These are phyloP conservation scores for Grammomys surdaster DNA, from an alignment of 2,113 vertebrate species.

Conservation along the genomic window DNA sequence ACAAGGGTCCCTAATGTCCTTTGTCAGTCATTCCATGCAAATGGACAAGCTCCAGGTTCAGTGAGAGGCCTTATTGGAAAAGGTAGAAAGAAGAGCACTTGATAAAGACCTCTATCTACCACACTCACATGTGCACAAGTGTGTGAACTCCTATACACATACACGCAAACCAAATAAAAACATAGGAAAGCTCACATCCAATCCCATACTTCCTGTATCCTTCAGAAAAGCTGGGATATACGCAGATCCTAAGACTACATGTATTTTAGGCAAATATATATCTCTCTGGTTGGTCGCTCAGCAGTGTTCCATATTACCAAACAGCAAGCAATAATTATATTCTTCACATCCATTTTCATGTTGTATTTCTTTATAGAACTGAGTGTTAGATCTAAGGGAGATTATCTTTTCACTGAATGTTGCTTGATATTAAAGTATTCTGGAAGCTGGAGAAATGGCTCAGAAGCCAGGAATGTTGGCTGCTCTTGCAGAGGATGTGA, in stretches of 20 bases:
- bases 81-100: too few relatives aligned
- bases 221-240: neutral
- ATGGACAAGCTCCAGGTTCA: neutral
- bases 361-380: neutral
- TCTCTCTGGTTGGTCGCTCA: neutral
- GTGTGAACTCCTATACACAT: neutral
- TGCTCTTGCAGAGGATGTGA: neutral
- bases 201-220: neutral
- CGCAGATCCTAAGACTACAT: accelerated
- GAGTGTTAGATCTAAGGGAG: neutral
- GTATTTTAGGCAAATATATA: neutral
- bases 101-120: neutral
- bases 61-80: neutral
- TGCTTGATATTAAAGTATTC: neutral
- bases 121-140: neutral
- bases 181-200: too few relatives aligned
- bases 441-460: neutral
- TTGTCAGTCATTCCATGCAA: neutral
- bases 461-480: neutral
- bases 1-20: too few relatives aligned
- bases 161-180: neutral
- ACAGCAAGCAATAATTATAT: neutral
- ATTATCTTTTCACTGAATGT: neutral
- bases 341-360: neutral
- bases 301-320: neutral